These are phyloP conservation scores for Leucophora obtusa DNA, from an alignment of 2,888 invertebrate genomes.

Conservation along the genomic window DNA sequence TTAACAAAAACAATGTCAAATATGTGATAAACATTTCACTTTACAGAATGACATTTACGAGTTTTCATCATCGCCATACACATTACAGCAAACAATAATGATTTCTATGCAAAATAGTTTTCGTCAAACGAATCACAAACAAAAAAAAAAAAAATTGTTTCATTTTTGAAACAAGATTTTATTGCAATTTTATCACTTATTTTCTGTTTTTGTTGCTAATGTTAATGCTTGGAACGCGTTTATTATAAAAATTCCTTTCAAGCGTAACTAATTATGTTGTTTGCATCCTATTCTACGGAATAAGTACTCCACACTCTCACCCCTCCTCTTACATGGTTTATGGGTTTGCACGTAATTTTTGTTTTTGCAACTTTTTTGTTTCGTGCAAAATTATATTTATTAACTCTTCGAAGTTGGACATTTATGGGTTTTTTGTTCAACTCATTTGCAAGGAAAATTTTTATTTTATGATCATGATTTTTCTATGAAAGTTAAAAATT, in stretches of 20 bases:
- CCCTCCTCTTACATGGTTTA: conserved; percentile 43
- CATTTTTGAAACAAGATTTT: conserved; percentile 67
- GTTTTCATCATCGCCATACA: conserved; percentile 23
- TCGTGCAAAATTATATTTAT: conserved; percentile 63
- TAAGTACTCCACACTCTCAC: conserved; percentile 25
- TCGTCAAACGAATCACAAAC: not conserved
- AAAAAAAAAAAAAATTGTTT: not conserved
- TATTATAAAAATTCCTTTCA: conserved; percentile 67
- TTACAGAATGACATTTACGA: conserved; percentile 62
- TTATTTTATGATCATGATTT: conserved; percentile 47
- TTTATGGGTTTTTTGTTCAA: conserved; percentile 54
- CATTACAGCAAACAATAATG: conserved; percentile 44
- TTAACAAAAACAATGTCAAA: conserved; percentile 48
- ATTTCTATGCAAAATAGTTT: conserved; percentile 64
- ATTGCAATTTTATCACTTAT: conserved; percentile 73
- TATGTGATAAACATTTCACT: conserved; percentile 63
- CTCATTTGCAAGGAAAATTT: conserved; percentile 50
- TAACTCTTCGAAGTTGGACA: conserved; percentile 62
- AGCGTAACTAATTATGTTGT: conserved; percentile 73
- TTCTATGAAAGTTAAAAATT: conserved; percentile 40
- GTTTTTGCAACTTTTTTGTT: conserved; percentile 23
- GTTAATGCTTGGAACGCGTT: conserved; percentile 52
- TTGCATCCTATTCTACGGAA: conserved; percentile 17
- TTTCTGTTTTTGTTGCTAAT: conserved; percentile 33
- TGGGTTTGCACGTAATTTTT: conserved; percentile 44